Conservation (phyloP, 2,113 vertebrate genomes). For the Pangasianodon gigas region DNA sequence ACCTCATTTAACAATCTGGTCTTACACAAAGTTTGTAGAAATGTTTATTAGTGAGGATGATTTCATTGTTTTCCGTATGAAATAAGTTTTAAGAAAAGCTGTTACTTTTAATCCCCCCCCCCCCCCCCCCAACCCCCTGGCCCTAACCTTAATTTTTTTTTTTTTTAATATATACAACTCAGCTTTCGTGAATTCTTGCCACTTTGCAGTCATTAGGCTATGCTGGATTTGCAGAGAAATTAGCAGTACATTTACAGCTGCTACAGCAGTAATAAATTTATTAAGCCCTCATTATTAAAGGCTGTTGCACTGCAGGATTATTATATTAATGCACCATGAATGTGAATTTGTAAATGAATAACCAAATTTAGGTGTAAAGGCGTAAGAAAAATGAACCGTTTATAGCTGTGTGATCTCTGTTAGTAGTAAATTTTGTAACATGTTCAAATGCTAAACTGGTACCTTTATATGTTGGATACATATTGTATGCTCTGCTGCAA, state of each 20-base stretch:
- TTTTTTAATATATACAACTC: neutral
- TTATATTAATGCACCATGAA: neutral
- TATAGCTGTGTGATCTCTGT: neutral
- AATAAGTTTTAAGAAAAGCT: neutral
- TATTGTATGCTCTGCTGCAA: neutral
- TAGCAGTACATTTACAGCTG: neutral
- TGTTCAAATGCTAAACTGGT: slow-evolving; percentile 7
- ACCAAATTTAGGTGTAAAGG: neutral
- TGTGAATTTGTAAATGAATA: neutral
- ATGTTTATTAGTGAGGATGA: neutral
- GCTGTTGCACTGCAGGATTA: neutral
- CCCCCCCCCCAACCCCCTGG: neutral
- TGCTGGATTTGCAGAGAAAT: neutral
- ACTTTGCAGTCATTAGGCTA: neutral
- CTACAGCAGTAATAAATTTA: neutral
- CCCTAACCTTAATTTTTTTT: neutral
- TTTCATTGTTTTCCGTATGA: neutral
- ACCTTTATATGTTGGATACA: neutral
- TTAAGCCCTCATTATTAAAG: neutral
- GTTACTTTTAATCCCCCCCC: neutral
- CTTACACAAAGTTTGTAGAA: neutral
- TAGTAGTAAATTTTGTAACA: neutral
- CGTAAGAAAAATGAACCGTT: neutral
- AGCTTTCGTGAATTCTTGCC: neutral
- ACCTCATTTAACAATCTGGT: neutral